Conservation (phyloP, 2,797 vertebrate species). For the Micrastur ruficollis region DNA sequence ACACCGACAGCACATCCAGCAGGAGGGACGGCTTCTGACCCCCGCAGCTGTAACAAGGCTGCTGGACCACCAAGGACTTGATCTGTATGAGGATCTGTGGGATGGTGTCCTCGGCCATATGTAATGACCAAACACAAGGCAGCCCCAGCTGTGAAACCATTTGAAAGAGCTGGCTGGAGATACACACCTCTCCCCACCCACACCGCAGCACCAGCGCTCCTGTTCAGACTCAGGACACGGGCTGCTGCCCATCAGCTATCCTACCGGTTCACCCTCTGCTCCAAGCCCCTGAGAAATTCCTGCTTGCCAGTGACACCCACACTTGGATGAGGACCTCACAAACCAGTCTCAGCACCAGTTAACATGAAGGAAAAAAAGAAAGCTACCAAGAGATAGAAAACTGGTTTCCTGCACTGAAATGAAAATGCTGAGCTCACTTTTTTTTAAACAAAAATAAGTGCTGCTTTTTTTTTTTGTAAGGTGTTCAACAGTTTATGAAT, state of each 20-base stretch:
- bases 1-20: rapidly evolving
- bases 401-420: neutral
- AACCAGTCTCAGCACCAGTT: neutral
- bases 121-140: neutral
- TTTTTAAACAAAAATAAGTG: neutral
- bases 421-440: neutral
- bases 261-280: neutral
- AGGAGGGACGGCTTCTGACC: neutral
- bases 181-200: neutral
- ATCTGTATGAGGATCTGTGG: neutral
- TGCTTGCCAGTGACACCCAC: neutral
- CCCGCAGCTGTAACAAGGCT: neutral
- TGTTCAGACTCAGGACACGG: rapidly evolving
- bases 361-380: neutral
- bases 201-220: neutral
- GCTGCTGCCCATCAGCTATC: neutral
- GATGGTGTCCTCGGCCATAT: neutral
- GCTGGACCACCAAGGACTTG: neutral
- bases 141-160: neutral
- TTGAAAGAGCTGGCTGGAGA: neutral
- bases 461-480: neutral
- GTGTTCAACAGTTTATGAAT: neutral
- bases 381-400: neutral
- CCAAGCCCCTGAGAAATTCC: neutral
- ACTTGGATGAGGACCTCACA: neutral